Percentiles rank a stretch among this genome's conserved stretches.
Evolutionary conservation across 2,113 vertebrate genomes (phyloP).

Genomic region (Prinia subflava): DNA sequence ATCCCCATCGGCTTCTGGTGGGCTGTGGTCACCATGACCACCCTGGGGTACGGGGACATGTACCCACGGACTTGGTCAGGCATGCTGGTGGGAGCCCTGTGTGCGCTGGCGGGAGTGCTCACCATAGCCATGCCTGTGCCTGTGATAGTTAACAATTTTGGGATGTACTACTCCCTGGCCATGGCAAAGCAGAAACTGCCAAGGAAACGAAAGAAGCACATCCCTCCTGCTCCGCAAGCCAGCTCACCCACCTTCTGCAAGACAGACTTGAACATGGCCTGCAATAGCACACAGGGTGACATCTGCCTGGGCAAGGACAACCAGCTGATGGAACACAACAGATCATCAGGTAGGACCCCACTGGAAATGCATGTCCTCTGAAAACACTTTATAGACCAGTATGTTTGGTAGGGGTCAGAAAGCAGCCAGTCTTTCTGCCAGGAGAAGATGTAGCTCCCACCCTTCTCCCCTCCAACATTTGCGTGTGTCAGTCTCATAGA

Average conservation of each 20-base stretch:
- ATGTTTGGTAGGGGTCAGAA: conserved; percentile 52
- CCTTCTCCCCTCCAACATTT: conserved; percentile 49
- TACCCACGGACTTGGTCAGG: conserved; percentile 97
- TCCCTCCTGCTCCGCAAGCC: conserved; percentile 87
- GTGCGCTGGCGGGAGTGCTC: conserved; percentile 90
- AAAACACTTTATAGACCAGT: conserved; percentile 68
- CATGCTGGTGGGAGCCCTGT: conserved; percentile 95
- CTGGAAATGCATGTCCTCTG: conserved; percentile 64
- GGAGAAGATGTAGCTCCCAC: conserved; percentile 50
- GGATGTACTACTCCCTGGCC: conserved; percentile 98
- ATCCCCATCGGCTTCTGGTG: conserved; percentile 99
- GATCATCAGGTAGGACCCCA: conserved; percentile 86
- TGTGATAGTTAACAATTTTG: conserved; percentile 99
- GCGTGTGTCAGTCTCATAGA: conserved; percentile 57
- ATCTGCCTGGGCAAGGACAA: conserved; percentile 85
- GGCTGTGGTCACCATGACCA: conserved; percentile 99
- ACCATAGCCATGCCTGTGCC: conserved; percentile 99
- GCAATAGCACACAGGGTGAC: conserved; percentile 91
- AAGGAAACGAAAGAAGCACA: conserved; percentile 96
- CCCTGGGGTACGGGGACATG: conserved; percentile 96
- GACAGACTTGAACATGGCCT: conserved; percentile 88
- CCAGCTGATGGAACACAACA: conserved; percentile 86
- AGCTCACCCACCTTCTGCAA: conserved; percentile 91
- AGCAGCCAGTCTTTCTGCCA: conserved; percentile 61
- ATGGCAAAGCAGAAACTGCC: conserved; percentile 99